A percentile compares a stretch with the other conserved stretches of the same genome.
These are phyloP conservation scores for Aethina tumida DNA, from an alignment of 1,140 invertebrate species.

Conservation along the genomic window DNA sequence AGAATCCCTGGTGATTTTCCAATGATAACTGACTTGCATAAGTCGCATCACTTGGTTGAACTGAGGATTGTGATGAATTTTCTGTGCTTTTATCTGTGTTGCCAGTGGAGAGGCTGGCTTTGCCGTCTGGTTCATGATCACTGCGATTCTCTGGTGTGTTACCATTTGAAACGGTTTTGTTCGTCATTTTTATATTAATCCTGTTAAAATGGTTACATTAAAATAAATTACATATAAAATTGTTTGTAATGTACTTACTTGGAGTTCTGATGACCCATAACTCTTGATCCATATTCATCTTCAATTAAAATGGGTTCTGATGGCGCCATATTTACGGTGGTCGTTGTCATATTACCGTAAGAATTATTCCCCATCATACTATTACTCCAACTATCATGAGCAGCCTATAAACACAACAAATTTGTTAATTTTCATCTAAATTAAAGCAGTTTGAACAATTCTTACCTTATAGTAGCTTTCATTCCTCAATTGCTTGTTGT, in stretches of 20 bases:
- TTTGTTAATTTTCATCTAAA: not conserved
- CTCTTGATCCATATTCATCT: constrained; percentile 50
- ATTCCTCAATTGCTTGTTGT: constrained; percentile 50
- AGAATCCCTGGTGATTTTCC: constrained; percentile 58
- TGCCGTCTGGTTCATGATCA: constrained; percentile 33
- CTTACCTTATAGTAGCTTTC: constrained; percentile 79
- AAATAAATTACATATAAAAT: constrained; percentile 1
- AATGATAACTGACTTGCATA: constrained; percentile 70
- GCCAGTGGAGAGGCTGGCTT: constrained; percentile 23
- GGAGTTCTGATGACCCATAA: constrained; percentile 29
- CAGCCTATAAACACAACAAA: constrained; percentile 34
- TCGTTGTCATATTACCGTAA: constrained; percentile 33
- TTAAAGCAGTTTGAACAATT: constrained; percentile 1
- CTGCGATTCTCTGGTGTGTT: constrained; percentile 27
- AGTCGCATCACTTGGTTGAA: constrained; percentile 46
- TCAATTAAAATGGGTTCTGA: constrained; percentile 59
- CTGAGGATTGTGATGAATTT: constrained; percentile 22
- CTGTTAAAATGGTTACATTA: constrained; percentile 11
- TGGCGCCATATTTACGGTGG: constrained; percentile 42
- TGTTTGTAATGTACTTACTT: constrained; percentile 23
- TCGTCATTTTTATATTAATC: constrained; percentile 25
- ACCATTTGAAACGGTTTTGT: constrained; percentile 19
- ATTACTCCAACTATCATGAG: constrained; percentile 46
- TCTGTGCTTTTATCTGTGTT: constrained; percentile 27
- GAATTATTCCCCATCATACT: constrained; percentile 36